phyloP scores from a whole-genome alignment of 2,113 vertebrate genomes.

The Corvus hawaiiensis region DNA sequence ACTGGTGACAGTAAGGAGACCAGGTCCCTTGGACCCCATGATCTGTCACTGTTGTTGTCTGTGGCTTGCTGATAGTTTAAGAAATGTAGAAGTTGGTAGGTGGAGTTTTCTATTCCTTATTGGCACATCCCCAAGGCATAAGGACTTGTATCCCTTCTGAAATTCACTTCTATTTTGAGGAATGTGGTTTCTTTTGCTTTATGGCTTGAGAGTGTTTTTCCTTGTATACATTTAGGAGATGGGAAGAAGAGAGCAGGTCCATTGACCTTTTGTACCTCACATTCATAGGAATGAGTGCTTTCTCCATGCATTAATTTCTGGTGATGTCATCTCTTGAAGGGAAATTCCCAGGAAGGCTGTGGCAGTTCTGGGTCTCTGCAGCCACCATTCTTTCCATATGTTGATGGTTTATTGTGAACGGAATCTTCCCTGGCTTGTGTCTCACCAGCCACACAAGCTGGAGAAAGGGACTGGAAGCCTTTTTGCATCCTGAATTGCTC shows the following conservation, averaged over 20 bases:
- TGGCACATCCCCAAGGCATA: accelerated
- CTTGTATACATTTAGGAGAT: background rate
- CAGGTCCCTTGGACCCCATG: background rate
- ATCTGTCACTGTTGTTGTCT: background rate
- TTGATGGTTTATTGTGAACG: background rate
- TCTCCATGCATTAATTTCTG: background rate
- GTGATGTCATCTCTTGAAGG: background rate
- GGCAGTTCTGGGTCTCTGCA: background rate
- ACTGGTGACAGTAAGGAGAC: background rate
- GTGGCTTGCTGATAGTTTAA: background rate
- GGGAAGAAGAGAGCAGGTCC: background rate
- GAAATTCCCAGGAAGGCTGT: background rate
- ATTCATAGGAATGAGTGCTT: accelerated
- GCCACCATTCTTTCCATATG: background rate
- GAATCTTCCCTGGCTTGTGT: background rate
- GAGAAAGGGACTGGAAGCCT: background rate
- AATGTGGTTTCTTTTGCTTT: background rate
- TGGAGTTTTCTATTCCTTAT: background rate
- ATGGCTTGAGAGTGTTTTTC: background rate
- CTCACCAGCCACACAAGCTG: background rate
- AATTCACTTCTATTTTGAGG: accelerated
- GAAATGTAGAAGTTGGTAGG: background rate
- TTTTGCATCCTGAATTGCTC: background rate
- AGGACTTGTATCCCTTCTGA: background rate
- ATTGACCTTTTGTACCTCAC: background rate